phyloP scores from a whole-genome alignment of 2,113 vertebrate species.

The Eira barbara region DNA sequence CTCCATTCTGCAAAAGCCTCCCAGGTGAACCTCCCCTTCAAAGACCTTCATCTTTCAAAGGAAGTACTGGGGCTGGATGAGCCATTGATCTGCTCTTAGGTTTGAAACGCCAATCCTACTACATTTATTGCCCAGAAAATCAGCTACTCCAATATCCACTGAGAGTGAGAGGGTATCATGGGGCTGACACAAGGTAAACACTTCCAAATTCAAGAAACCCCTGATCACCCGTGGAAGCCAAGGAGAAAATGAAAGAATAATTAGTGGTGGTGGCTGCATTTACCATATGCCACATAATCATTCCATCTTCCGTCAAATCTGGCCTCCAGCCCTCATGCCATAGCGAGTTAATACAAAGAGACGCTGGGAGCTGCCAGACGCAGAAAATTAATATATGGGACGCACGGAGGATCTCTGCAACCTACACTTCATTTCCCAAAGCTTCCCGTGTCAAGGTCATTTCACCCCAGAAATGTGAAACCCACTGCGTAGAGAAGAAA shows the following conservation, averaged over 20 bases:
- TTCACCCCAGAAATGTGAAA: not conserved
- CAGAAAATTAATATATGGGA: not conserved
- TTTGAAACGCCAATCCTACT: not conserved
- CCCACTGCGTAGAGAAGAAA: not conserved
- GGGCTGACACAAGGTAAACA: not conserved
- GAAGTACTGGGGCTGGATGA: not conserved
- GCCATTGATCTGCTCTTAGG: not conserved
- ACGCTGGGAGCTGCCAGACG: slow-evolving; percentile 3
- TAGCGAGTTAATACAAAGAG: slow-evolving; percentile 24
- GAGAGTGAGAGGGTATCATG: not conserved
- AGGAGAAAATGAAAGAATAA: not conserved
- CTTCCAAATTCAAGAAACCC: not conserved
- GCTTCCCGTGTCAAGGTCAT: not conserved
- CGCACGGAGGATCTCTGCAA: not conserved
- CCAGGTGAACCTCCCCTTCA: not conserved
- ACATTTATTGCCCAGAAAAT: not conserved
- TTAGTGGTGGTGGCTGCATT: not conserved
- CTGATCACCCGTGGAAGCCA: not conserved
- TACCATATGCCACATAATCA: not conserved
- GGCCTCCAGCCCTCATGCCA: slow-evolving; percentile 40
- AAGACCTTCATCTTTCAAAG: not conserved
- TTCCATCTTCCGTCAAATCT: slow-evolving; percentile 17
- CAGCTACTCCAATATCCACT: not conserved
- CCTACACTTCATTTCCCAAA: not conserved
- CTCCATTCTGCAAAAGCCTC: not conserved